Evolutionary conservation across 2,113 vertebrate genomes (phyloP), one percentile per base, ranked within the genome.

Genomic region (Nyctereutes procyonoides): DNA sequence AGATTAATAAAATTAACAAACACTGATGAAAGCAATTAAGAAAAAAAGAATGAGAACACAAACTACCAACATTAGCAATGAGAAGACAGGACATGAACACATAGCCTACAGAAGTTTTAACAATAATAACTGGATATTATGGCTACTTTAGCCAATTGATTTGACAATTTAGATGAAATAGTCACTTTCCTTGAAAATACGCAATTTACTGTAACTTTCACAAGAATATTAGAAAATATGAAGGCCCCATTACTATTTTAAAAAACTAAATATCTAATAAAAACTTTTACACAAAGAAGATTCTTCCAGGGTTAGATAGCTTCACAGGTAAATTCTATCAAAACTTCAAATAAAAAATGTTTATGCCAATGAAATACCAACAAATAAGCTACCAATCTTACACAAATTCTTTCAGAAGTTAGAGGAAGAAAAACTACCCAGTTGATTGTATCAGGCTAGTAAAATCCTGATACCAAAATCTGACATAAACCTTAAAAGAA

Each of bases 271-370:
- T 84, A 93, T 24, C 14, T 28, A 77, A n/a, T 89, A 32, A 67
- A 51, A 88, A 9, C 30, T 93, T 76, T 74, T 82, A 65, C 67
- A 93, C 56, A 76, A 74, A 93, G 65, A 82, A 88, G 74, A 82
- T 48, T 82, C 12, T 22, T 74, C 76, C 30, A 93, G 73, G 48
- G 38, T 12, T 32, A 81, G n/a, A 76, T 77, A 3, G 53, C 58
- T 83, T 89, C 53, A 79, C 35, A 60, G 30, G 16, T 90, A 92
- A 76, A 82, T 91, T 91, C 30, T 73, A 3, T 58, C 9, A 74
- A 35, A 89, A 79, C 7, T 56, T 69, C 89, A 89, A 63, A 17
- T 74, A 86, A 80, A 35, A 84, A 84, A 22, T 60, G 19, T 82
- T 95, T 79, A 43, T 85, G 35, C 55, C 55, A 93, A 26, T 65